A percentile compares a stretch with the other conserved stretches of the same genome.
phyloP scores from a whole-genome alignment of 2,113 vertebrate genomes.

The Brienomyrus brachyistius region DNA sequence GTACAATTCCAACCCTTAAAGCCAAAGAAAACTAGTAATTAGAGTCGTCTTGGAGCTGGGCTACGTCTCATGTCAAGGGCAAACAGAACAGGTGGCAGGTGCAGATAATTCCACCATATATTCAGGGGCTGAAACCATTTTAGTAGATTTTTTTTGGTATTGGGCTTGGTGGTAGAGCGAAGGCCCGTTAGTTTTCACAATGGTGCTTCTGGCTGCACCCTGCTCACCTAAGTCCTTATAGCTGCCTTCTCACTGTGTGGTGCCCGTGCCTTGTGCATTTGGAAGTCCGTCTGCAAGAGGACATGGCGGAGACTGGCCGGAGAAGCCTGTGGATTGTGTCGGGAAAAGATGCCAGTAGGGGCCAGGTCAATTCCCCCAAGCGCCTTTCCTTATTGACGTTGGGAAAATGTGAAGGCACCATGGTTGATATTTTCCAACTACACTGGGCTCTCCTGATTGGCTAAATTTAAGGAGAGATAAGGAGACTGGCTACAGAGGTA shows the following conservation, averaged over 20 bases:
- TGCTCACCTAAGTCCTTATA: background rate
- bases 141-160: background rate
- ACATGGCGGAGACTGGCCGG: background rate
- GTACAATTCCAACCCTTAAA: background rate
- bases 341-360: no score
- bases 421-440: background rate
- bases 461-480: conserved; percentile 14
- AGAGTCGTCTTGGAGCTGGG: background rate
- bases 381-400: background rate
- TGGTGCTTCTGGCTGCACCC: background rate
- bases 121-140: background rate
- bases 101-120: background rate
- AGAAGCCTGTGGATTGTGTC: background rate
- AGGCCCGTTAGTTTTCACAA: background rate
- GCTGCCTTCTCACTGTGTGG: background rate
- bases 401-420: background rate
- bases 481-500: background rate
- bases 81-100: background rate
- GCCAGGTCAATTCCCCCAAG: background rate
- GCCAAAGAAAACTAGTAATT: background rate
- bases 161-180: background rate
- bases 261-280: background rate
- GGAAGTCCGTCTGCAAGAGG: background rate
- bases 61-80: background rate
- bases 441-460: background rate